Evolutionary conservation across 2,113 vertebrate species (phyloP).

Genomic region (Progne subis): DNA sequence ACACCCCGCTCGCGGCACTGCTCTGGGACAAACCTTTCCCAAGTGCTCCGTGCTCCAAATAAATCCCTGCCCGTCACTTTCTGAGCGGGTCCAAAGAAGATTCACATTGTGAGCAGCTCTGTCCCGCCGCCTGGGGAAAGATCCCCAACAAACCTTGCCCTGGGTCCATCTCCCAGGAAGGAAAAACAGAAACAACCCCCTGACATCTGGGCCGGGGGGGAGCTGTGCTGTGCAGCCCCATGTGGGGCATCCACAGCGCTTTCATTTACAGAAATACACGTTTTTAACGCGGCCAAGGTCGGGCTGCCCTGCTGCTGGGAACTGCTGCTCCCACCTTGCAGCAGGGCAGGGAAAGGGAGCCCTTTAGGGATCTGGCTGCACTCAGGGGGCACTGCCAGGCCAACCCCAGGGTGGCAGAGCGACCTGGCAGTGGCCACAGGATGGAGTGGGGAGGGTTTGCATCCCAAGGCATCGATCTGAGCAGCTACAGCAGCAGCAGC

Average conservation of each 20-base stretch:
- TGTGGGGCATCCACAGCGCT: rapidly evolving
- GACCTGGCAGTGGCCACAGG: background rate
- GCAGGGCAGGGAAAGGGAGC: background rate
- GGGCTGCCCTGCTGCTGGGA: rapidly evolving
- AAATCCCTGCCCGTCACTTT: background rate
- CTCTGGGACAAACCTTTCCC: background rate
- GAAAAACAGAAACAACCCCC: background rate
- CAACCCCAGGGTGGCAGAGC: rapidly evolving
- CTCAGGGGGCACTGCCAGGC: background rate
- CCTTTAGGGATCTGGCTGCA: background rate
- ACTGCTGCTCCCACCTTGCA: background rate
- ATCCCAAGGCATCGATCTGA: background rate
- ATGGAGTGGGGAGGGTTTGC: rapidly evolving
- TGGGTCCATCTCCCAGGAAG: background rate
- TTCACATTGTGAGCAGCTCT: background rate
- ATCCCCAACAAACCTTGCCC: background rate
- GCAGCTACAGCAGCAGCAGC: rapidly evolving
- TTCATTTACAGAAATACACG: background rate
- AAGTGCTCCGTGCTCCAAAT: background rate
- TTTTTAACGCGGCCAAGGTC: rapidly evolving
- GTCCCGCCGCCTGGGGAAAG: background rate
- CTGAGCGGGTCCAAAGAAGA: background rate
- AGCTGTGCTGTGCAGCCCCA: background rate
- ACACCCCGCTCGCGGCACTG: background rate
- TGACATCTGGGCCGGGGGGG: background rate